Percentiles rank a stretch among this genome's conserved stretches.
These are phyloP conservation scores for Diloba caeruleocephala DNA, from an alignment of 2,888 invertebrate genomes.

Conservation along the genomic window DNA sequence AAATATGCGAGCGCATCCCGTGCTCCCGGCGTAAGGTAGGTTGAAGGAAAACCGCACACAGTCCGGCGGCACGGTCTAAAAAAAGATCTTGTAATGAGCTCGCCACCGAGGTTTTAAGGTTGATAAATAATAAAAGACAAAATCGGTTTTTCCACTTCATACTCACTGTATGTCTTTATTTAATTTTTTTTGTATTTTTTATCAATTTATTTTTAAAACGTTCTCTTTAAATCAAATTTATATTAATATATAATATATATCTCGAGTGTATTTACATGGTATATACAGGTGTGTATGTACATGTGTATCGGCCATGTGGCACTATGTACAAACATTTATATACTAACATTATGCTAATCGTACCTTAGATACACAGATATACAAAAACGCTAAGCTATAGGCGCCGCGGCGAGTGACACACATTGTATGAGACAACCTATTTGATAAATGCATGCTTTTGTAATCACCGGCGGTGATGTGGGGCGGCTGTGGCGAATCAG, in stretches of 20 bases:
- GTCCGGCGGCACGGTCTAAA: too few species aligned
- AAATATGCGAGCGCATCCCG: too few species aligned
- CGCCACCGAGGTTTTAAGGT: too few species aligned
- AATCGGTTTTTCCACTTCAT: constrained; percentile 83
- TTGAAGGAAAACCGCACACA: too few species aligned
- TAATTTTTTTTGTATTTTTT: constrained; percentile 79
- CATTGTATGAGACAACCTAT: constrained; percentile 36
- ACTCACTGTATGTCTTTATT: constrained; percentile 87
- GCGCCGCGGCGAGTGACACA: constrained; percentile 44
- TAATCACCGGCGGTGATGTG: constrained; percentile 5
- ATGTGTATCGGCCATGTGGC: constrained; percentile 43
- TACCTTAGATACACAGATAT: constrained; percentile 61
- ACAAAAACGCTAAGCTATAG: constrained; percentile 56
- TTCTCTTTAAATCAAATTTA: constrained; percentile 85
- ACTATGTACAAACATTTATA: constrained; percentile 73
- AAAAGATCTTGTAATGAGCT: too few species aligned
- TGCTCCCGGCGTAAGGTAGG: too few species aligned
- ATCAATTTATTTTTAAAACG: constrained; percentile 82
- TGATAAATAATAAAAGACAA: constrained; percentile 73
- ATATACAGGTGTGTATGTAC: constrained; percentile 75
- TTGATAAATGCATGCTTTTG: constrained; percentile 48
- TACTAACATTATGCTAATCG: constrained; percentile 53
- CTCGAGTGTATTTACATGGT: constrained; percentile 83
- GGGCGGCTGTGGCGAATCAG: constrained; percentile 1
- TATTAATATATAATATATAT: constrained; percentile 84